A percentile compares a stretch with the other conserved stretches of the same genome.
phyloP scores from a whole-genome alignment of 2,113 vertebrate genomes.

The Daubentonia madagascariensis region DNA sequence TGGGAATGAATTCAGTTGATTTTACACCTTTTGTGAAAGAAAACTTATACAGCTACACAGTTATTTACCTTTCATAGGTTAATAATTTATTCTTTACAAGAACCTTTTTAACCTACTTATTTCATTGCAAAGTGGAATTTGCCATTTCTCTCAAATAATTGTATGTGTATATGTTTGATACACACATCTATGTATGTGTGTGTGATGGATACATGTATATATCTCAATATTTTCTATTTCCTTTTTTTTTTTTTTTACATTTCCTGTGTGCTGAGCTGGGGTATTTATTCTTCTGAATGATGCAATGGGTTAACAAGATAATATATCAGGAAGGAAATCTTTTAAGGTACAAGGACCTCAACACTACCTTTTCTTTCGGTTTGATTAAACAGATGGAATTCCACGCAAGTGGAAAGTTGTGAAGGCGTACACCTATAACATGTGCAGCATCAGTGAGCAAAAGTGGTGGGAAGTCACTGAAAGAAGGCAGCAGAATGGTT shows the following conservation, averaged over 20 bases:
- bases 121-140: not conserved
- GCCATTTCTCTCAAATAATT: not conserved
- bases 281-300: slow-evolving; percentile 84
- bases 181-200: not conserved
- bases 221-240: slow-evolving; percentile 74
- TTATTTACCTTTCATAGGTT: not conserved
- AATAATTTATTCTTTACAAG: not conserved
- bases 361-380: slow-evolving; percentile 82
- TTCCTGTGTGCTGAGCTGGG: slow-evolving; percentile 84
- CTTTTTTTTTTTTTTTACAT: slow-evolving; percentile 77
- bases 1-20: not conserved
- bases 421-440: slow-evolving; percentile 77
- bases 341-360: slow-evolving; percentile 81
- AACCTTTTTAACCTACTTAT: not conserved
- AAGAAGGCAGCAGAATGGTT: not conserved
- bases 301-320: slow-evolving; percentile 87
- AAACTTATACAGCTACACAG: not conserved
- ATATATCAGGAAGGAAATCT: slow-evolving; percentile 86
- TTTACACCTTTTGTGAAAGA: not conserved
- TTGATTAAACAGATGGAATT: slow-evolving; percentile 87
- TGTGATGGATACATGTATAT: not conserved
- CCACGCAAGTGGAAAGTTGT: slow-evolving; percentile 84
- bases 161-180: not conserved
- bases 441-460: not conserved
- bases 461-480: slow-evolving; percentile 60